Evolutionary conservation across 2,113 vertebrate species (phyloP).

Genomic region (Grammomys dolichurus): DNA sequence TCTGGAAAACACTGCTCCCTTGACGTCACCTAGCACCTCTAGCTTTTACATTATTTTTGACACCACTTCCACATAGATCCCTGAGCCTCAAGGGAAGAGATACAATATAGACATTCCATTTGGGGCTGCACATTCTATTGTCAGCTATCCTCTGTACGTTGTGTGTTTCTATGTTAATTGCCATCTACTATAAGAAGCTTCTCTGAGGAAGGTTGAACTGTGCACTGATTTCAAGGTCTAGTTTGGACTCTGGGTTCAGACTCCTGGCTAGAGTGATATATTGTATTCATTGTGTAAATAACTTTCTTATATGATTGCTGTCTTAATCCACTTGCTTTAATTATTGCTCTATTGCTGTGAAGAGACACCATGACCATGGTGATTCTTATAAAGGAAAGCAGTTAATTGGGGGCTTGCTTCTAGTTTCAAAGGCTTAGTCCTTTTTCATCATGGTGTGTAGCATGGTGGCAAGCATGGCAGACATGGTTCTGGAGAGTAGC

Average conservation of each 20-base stretch:
- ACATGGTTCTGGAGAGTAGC: not conserved
- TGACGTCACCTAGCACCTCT: not conserved
- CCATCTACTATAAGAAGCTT: not conserved
- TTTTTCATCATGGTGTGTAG: not conserved
- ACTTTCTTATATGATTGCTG: not conserved
- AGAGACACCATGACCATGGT: not conserved
- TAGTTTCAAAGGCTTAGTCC: not conserved
- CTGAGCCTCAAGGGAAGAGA: not conserved
- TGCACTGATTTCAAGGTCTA: not conserved
- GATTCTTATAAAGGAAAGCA: not conserved
- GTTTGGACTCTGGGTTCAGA: not conserved
- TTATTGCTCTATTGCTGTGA: not conserved
- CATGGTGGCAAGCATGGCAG: not conserved
- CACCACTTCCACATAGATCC: not conserved
- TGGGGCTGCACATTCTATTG: not conserved
- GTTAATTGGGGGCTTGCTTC: not conserved
- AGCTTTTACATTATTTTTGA: not conserved
- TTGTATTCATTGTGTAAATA: not conserved
- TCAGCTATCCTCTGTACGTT: not conserved
- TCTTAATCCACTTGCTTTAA: not conserved
- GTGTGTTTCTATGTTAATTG: not conserved
- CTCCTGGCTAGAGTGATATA: not conserved
- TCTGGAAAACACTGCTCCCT: not conserved
- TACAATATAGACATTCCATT: not conserved
- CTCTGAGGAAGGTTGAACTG: not conserved